Conservation (phyloP, 1,140 invertebrate genomes). For the Cydia strobilella region DNA sequence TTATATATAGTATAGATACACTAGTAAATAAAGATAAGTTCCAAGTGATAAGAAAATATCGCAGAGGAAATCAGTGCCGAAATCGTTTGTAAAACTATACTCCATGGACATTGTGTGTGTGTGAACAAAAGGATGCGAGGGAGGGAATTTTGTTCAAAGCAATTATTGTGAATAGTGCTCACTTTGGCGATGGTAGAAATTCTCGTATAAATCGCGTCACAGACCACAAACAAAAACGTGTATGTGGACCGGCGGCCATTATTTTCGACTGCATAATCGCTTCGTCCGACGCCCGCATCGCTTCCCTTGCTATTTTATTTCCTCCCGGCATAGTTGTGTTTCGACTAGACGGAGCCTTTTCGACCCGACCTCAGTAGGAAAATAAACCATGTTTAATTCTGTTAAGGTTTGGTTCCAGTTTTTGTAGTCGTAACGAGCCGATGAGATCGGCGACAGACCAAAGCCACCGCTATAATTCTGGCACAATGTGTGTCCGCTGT, state of each 20-base stretch:
- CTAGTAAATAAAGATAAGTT: not conserved
- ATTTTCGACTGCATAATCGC: slow-evolving; percentile 80
- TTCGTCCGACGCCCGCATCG: slow-evolving; percentile 79
- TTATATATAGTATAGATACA: no score
- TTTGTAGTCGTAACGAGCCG: slow-evolving; percentile 60
- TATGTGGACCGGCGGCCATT: slow-evolving; percentile 78
- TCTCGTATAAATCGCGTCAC: slow-evolving; percentile 79
- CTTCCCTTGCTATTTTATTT: slow-evolving; percentile 79
- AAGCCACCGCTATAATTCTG: slow-evolving; percentile 76
- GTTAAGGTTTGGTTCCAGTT: slow-evolving; percentile 77
- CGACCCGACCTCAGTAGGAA: slow-evolving; percentile 60
- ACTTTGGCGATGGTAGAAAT: slow-evolving; percentile 78
- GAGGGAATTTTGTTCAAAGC: slow-evolving; percentile 76
- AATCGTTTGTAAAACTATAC: not conserved
- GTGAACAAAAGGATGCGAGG: slow-evolving; percentile 64
- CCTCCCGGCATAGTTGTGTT: slow-evolving; percentile 75
- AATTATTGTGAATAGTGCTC: slow-evolving; percentile 79
- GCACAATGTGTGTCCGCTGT: slow-evolving; percentile 78
- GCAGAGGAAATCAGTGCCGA: not conserved
- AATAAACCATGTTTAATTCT: slow-evolving; percentile 80
- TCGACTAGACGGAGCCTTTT: slow-evolving; percentile 76
- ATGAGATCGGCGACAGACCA: slow-evolving; percentile 75
- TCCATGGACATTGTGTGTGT: slow-evolving; percentile 40
- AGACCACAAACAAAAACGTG: slow-evolving; percentile 81
- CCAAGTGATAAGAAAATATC: not conserved